Evolutionary conservation across 2,113 vertebrate species (phyloP), one percentile per base, ranked within the genome.

Genomic region (Myodes glareolus): DNA sequence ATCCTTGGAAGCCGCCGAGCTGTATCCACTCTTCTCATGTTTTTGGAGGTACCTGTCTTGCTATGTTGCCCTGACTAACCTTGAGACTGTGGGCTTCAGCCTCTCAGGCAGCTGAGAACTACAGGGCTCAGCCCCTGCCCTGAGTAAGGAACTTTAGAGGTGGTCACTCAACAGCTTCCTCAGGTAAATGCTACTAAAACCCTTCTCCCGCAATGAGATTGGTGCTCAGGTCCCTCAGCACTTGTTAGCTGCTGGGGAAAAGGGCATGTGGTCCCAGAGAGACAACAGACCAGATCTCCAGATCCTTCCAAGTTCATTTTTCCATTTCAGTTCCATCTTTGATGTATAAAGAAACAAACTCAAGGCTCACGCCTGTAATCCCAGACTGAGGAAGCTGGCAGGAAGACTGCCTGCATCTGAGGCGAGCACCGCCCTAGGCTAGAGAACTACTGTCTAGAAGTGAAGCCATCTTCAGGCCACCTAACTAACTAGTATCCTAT

Each of bases 241-340:
- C 21, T 55, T 58, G 19, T 42, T 25, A 91, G 68, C 85, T 19
- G 33, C 36, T 80, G 31, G 75, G 81, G 89, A 94, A 90, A 90
- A 93, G 17, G 29, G 55, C 8, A 88, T 3, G 33, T 7, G 58
- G n/a, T 23, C 84, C 42, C 90, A 42, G 33, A 36, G 7, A 21
- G 10, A 27, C 61, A 91, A 52, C 4, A 67, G 50, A 50, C 25
- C 12, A 39, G 27, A 14, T 78, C 67, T 77, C 76, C 58, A 94
- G 68, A 21, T n/a, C 12, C 23, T 90, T 92, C 58, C 27, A 82
- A 16, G 50, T 45, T 33, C 92, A 6, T 9, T 94, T 80, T 80
- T 94, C 75, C n/a, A 76, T 91, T 72, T 96, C 31, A 94, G 47
- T n/a, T 42, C 92, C 90, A 95, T 72, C 86, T 92, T 47, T 5